A percentile compares a stretch with the other conserved stretches of the same genome.
These are phyloP conservation scores for Onychorhynchus coronatus DNA, from an alignment of 2,113 vertebrate genomes.

Conservation along the genomic window DNA sequence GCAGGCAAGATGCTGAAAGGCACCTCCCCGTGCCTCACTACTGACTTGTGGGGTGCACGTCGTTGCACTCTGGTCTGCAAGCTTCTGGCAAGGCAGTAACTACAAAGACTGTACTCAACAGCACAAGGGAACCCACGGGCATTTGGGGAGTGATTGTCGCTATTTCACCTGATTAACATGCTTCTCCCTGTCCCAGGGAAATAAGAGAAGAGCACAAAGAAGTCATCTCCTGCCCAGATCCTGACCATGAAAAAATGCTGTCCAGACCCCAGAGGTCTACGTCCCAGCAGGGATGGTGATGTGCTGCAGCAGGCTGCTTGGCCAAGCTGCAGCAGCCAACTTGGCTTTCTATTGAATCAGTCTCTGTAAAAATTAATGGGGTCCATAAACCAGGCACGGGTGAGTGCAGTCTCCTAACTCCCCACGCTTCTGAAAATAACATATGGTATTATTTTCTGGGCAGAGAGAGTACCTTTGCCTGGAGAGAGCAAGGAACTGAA, in stretches of 20 bases:
- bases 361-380: not conserved
- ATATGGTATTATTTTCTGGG: not conserved
- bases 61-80: not conserved
- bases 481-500: not conserved
- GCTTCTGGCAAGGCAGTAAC: not conserved
- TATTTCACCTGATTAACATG: rapidly evolving
- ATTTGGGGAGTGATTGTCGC: not conserved
- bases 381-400: not conserved
- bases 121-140: not conserved
- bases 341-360: not conserved
- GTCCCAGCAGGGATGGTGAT: not conserved
- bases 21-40: not conserved
- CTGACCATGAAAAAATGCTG: not conserved
- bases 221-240: not conserved
- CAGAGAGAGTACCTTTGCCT: not conserved
- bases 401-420: not conserved
- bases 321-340: not conserved
- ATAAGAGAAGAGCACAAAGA: not conserved
- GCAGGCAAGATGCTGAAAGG: not conserved
- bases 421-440: not conserved
- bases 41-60: not conserved
- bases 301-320: not conserved
- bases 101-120: not conserved
- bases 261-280: not conserved
- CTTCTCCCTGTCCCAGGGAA: not conserved